Evolutionary conservation across 2,797 vertebrate genomes (phyloP).

Genomic region (Syngnathus acus): DNA sequence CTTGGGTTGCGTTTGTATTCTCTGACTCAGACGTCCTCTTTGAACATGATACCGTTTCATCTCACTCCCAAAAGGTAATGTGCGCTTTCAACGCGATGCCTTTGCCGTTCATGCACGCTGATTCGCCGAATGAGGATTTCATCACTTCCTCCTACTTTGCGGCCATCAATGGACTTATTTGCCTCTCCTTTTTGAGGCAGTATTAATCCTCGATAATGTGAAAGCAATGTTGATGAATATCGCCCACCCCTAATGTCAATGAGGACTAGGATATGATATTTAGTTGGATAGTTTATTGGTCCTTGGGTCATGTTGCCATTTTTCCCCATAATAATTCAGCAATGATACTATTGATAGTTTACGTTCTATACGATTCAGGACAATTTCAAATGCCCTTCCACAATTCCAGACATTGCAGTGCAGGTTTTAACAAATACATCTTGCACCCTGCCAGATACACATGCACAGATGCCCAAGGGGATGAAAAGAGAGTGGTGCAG

Average conservation of each 20-base stretch:
- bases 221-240: too few relatives aligned
- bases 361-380: background rate
- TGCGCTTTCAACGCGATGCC: background rate
- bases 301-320: too few relatives aligned
- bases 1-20: background rate
- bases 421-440: conserved; percentile 36
- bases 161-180: too few relatives aligned
- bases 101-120: too few relatives aligned
- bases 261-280: too few relatives aligned
- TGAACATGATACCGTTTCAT: background rate
- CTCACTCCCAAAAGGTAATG: background rate
- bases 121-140: too few relatives aligned
- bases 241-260: too few relatives aligned
- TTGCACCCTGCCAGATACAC: conserved; percentile 33
- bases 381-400: conserved; percentile 10
- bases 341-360: background rate
- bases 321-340: too few relatives aligned
- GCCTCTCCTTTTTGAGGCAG: too few relatives aligned
- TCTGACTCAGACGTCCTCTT: background rate
- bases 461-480: conserved; percentile 55
- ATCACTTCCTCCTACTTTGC: too few relatives aligned
- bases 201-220: too few relatives aligned
- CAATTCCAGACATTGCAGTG: conserved; percentile 35
- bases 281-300: too few relatives aligned
- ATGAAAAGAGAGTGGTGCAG: conserved; percentile 39